Percentiles rank a stretch among this genome's conserved stretches.
phyloP scores from a whole-genome alignment of 2,888 invertebrate species.

The Xestia c-nigrum region DNA sequence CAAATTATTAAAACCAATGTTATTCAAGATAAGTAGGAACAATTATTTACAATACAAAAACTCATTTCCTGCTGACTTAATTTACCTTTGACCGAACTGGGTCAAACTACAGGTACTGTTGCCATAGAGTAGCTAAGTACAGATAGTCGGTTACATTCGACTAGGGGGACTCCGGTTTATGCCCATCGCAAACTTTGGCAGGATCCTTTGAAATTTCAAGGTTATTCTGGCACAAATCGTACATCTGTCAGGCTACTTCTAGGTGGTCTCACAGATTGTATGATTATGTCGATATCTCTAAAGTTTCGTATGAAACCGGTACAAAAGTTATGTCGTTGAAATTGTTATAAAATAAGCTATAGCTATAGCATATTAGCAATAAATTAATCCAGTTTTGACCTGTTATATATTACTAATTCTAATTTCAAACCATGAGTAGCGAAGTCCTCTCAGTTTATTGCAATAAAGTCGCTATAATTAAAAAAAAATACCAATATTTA shows the following conservation, averaged over 20 bases:
- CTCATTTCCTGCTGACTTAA: constrained; percentile 59
- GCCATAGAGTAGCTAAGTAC: not conserved
- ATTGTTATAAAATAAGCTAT: not conserved
- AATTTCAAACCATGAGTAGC: not conserved
- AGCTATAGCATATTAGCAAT: not conserved
- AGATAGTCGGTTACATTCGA: constrained; percentile 4
- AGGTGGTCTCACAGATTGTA: not conserved
- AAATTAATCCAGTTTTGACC: not conserved
- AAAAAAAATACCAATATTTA: not conserved
- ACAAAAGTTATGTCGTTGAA: not conserved
- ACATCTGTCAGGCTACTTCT: not conserved
- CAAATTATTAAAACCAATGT: constrained; percentile 35
- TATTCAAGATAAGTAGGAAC: constrained; percentile 47
- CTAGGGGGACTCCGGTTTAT: not conserved
- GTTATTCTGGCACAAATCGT: not conserved
- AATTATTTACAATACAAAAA: constrained; percentile 57
- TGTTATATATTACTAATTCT: not conserved
- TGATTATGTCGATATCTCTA: not conserved
- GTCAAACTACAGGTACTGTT: constrained; percentile 39
- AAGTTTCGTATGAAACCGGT: not conserved
- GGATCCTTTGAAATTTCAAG: not conserved
- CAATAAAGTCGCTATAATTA: not conserved
- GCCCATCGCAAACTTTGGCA: not conserved
- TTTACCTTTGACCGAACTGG: constrained; percentile 53
- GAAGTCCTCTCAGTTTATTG: not conserved